These are phyloP conservation scores for Erythrolamprus reginae DNA, from an alignment of 2,113 vertebrate species.

Conservation along the genomic window DNA sequence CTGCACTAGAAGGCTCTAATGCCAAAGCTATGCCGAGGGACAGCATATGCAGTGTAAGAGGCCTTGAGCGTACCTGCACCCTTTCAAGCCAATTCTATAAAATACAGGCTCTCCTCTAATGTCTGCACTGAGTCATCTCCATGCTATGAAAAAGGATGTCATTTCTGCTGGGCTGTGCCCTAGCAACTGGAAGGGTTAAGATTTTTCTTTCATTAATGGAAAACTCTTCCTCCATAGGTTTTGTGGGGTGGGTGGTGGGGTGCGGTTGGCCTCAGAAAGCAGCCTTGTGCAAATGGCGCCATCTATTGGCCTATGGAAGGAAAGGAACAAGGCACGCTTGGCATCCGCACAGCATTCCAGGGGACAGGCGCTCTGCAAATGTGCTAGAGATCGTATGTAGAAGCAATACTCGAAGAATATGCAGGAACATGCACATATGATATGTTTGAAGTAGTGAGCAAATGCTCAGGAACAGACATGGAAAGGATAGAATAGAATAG, in stretches of 20 bases:
- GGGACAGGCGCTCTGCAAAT: not conserved
- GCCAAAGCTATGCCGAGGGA: not conserved
- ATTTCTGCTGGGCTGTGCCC: not conserved
- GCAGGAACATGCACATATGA: not conserved
- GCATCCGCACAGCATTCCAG: not conserved
- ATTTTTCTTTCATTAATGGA: not conserved
- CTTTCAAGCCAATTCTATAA: not conserved
- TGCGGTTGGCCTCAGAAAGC: not conserved
- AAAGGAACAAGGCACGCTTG: not conserved
- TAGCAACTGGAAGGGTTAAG: conserved; percentile 11
- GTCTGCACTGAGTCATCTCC: not conserved
- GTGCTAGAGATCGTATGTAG: not conserved
- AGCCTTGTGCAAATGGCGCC: conserved; percentile 46
- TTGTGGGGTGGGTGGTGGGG: no score
- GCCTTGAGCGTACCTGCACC: no score
- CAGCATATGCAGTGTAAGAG: not conserved
- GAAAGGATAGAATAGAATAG: no score
- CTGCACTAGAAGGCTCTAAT: not conserved
- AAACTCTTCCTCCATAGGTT: not conserved
- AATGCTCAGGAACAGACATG: not conserved
- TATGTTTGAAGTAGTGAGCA: not conserved
- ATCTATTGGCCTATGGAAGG: conserved; percentile 33
- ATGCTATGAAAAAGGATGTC: not conserved
- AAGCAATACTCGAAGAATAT: not conserved
- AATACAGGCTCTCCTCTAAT: not conserved